Percentiles rank a stretch among this genome's conserved stretches.
phyloP scores from a whole-genome alignment of 2,113 vertebrate species.

The Tachysurus vachellii region DNA sequence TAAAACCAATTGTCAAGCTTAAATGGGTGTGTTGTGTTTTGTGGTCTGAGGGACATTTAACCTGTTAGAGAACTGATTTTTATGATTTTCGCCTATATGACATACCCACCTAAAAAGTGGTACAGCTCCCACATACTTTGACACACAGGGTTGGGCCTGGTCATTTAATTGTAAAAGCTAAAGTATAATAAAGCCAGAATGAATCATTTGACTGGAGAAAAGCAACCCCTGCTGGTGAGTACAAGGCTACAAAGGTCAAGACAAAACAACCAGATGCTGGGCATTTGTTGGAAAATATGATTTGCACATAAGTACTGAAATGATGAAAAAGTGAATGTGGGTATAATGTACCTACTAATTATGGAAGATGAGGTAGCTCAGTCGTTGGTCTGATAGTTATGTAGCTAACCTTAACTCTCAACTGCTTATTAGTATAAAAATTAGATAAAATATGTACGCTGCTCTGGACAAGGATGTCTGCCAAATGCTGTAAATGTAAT shows the following conservation, averaged over 20 bases:
- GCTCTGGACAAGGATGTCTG: too few species aligned
- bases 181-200: too few species aligned
- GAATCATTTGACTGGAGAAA: not conserved
- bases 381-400: too few species aligned
- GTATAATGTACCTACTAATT: not conserved
- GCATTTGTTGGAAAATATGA: not conserved
- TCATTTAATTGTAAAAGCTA: not conserved
- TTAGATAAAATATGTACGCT: too few species aligned
- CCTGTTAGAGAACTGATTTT: too few species aligned
- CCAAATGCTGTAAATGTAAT: too few species aligned
- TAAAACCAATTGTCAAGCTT: not conserved
- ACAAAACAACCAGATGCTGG: not conserved
- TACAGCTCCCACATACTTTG: too few species aligned
- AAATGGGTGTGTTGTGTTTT: not conserved
- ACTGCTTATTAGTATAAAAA: too few species aligned
- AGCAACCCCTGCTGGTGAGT: slow-evolving; percentile 27
- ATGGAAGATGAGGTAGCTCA: not conserved
- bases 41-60: not conserved
- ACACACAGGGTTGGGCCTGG: too few species aligned
- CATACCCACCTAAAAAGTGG: too few species aligned
- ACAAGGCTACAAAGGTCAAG: not conserved
- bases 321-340: not conserved
- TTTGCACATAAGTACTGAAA: not conserved
- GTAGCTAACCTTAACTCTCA: too few species aligned
- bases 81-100: too few species aligned